phyloP scores from a whole-genome alignment of 37 sponge, comb jelly and placozoan species.

The Agelas oroides region DNA sequence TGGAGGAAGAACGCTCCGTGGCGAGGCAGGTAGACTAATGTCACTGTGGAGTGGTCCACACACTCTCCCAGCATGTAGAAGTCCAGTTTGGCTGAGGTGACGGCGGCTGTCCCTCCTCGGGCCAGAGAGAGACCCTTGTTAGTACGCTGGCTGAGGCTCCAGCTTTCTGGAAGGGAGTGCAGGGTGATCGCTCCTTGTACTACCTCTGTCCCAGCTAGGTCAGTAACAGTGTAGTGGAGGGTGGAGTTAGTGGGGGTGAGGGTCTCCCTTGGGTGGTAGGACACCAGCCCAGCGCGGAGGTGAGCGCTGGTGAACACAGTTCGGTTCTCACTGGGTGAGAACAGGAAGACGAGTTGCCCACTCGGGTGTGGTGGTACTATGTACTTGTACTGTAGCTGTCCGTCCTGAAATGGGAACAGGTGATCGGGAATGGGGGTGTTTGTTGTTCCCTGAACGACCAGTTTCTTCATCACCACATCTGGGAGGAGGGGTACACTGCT shows the following conservation, averaged over 20 bases:
- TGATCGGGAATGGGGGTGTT: conserved; percentile 6
- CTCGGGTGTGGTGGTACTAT: too few relatives aligned
- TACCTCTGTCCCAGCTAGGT: neutral
- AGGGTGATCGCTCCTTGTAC: conserved; percentile 13
- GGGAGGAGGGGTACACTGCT: neutral
- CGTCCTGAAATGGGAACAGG: neutral
- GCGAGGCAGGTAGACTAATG: neutral
- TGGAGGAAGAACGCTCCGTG: conserved; percentile 12
- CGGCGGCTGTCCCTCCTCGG: conserved; percentile 11
- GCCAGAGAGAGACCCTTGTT: conserved; percentile 1
- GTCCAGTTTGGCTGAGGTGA: neutral
- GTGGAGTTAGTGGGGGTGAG: neutral
- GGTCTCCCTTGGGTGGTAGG: conserved; percentile 11
- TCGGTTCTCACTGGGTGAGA: neutral
- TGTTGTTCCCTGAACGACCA: neutral
- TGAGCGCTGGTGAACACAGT: conserved; percentile 41
- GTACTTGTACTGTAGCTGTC: too few relatives aligned
- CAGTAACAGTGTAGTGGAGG: conserved; percentile 28
- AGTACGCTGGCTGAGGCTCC: conserved; percentile 14
- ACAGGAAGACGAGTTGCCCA: too few relatives aligned
- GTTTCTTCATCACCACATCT: neutral
- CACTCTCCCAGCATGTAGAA: conserved; percentile 3
- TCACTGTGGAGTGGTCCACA: neutral
- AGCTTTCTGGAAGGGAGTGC: neutral
- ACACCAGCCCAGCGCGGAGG: neutral